Base-by-base conservation (phyloP, 2,888 invertebrate species). In the Sinopyrophorus schimmeli region DNA sequence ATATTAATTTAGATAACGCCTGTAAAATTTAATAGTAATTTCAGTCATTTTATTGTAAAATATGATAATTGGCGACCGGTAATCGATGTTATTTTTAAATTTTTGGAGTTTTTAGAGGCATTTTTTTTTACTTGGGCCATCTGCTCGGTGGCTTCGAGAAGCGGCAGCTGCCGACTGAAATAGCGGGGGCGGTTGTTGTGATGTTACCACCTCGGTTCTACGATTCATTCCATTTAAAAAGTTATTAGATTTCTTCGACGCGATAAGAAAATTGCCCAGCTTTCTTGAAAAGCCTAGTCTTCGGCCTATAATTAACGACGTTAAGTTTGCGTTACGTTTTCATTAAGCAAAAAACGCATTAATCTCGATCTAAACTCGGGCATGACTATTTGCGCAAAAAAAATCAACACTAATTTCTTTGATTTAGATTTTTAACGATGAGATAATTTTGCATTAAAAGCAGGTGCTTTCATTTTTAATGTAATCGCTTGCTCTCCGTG, bases 171-270 rank as follows among this genome's bases (percentile, higher is more conserved):
- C 18, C 24, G 39, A 27, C 12, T 24, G 27, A 39, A 39, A 39
- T 55, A 56, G 55, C 51, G 59, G 57, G 57, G 57, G 44, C 37
- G 35, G 35, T 51, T 32, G 18, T 40, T 26, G 28, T 57, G 23
- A 9, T 23, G 24, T 24, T 35, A 24, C 35, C 35, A 35, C 35
- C 35, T 35, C 11, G 24, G 35, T 35, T 20, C 16, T 23, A 35
- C 35, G 35, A 35, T 35, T 35, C 35, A 35, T 20, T 14, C 11
- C 23, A 23, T 35, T 32, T 35, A 12, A 24, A 23, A 24, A 24
- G 24, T 24, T 35, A 35, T 35, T 35, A 35, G 35, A 35, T 35
- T n/a, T 23, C 24, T n/a, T 35, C 16, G 21, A 14, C 24, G 2
- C n/a, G 35, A 35, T 35, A 35, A 24, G 24, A 23, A 23, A 35